Conservation (phyloP, 1,140 invertebrate genomes). For the Drosophila takahashii region DNA sequence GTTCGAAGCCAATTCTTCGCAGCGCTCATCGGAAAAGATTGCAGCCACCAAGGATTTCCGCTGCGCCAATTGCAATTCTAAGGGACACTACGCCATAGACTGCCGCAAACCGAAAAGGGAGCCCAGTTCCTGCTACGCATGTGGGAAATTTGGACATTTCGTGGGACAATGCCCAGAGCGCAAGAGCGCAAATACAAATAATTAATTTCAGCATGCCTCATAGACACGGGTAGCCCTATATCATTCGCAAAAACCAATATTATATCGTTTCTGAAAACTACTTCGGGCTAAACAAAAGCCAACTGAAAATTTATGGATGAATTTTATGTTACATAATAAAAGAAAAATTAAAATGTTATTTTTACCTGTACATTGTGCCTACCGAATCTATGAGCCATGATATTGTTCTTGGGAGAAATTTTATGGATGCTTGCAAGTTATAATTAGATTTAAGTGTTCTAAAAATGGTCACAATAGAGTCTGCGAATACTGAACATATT, state of each 20-base stretch:
- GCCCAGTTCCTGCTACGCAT: too few relatives aligned
- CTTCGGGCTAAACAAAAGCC: neutral
- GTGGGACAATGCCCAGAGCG: neutral
- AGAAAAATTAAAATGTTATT: neutral
- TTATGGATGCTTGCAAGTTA: constrained; percentile 5
- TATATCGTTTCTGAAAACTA: neutral
- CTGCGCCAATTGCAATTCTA: too few relatives aligned
- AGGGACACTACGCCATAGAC: too few relatives aligned
- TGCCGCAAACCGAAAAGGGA: too few relatives aligned
- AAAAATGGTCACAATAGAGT: neutral
- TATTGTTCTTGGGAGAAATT: constrained; percentile 11
- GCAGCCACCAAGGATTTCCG: neutral
- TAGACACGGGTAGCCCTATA: neutral
- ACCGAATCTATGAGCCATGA: neutral
- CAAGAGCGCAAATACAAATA: neutral
- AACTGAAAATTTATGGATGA: neutral
- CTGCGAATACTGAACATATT: neutral
- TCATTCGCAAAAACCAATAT: neutral
- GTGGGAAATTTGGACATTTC: neutral
- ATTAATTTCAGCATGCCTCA: constrained; percentile 4
- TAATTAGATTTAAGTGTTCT: constrained; percentile 2
- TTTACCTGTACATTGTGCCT: neutral
- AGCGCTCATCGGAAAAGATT: neutral
- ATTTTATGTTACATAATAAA: neutral
- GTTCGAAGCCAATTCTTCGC: neutral